A percentile compares a stretch with the other conserved stretches of the same genome.
Evolutionary conservation across 2,113 vertebrate species (phyloP).

Genomic region (Pygoscelis antarcticus): DNA sequence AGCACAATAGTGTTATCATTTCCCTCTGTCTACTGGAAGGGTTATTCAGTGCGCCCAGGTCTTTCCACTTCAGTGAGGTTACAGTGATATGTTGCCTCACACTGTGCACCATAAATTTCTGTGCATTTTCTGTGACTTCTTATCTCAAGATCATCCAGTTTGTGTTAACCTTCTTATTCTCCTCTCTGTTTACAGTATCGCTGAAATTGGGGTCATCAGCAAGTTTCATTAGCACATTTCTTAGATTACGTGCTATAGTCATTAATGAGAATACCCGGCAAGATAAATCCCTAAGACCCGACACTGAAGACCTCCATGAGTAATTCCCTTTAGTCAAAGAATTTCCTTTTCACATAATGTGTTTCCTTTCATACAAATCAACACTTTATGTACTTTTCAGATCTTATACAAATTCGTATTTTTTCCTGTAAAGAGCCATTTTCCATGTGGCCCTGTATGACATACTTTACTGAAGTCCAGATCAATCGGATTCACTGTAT

Average conservation of each 20-base stretch:
- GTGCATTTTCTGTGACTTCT: neutral
- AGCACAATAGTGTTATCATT: neutral
- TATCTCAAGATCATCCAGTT: neutral
- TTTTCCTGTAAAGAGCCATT: conserved; percentile 5
- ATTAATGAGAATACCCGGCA: neutral
- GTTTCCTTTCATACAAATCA: conserved; percentile 24
- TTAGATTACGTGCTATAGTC: neutral
- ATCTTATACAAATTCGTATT: neutral
- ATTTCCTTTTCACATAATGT: conserved; percentile 44
- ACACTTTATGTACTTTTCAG: conserved; percentile 3
- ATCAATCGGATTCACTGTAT: neutral
- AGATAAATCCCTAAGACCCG: neutral
- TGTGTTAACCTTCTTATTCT: neutral
- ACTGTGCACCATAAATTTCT: neutral
- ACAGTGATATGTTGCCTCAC: neutral
- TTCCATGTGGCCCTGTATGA: neutral
- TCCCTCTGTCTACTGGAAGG: neutral
- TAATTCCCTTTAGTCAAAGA: conserved; percentile 1
- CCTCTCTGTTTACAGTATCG: neutral
- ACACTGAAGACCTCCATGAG: neutral
- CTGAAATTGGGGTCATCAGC: neutral
- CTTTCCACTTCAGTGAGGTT: neutral
- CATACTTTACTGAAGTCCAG: neutral
- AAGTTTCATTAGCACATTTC: neutral
- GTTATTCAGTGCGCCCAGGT: neutral